Percentiles rank a stretch among this genome's conserved stretches.
phyloP scores from a whole-genome alignment of 2,797 vertebrate species.

The Siniperca undulata region DNA sequence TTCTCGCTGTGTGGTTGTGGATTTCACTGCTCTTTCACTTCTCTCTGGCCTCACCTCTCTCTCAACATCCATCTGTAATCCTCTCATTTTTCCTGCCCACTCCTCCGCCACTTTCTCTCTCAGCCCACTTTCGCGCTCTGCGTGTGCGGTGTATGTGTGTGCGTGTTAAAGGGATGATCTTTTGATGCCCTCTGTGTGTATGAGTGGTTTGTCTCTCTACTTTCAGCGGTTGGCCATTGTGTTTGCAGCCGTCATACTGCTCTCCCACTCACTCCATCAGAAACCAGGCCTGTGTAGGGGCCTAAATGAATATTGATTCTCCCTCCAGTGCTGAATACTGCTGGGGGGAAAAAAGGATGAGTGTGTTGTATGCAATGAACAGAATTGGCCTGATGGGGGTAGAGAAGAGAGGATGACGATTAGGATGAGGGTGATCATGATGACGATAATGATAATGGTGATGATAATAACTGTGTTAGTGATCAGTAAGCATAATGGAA shows the following conservation, averaged over 20 bases:
- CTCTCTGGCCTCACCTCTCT: conserved; percentile 72
- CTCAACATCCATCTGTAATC: conserved; percentile 81
- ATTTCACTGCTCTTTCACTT: conserved; percentile 77
- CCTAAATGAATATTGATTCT: conserved; percentile 86
- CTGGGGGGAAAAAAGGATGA: conserved; percentile 49
- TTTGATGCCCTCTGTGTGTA: conserved; percentile 76
- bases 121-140: conserved; percentile 65
- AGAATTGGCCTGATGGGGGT: conserved; percentile 75
- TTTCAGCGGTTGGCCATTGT: conserved; percentile 72
- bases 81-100: conserved; percentile 77
- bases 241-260: conserved; percentile 76
- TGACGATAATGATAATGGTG: conserved; percentile 80
- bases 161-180: conserved; percentile 80
- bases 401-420: conserved; percentile 73
- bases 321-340: conserved; percentile 80
- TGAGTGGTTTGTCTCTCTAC: conserved; percentile 73
- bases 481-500: conserved; percentile 80
- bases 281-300: conserved; percentile 73
- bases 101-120: conserved; percentile 68
- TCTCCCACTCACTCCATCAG: conserved; percentile 85
- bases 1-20: conserved; percentile 75
- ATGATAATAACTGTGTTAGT: conserved; percentile 80
- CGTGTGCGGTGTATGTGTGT: conserved; percentile 10
- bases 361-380: conserved; percentile 68
- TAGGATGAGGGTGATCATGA: conserved; percentile 80